Conservation (phyloP, 1,140 invertebrate genomes). For the Penaeus japonicus region DNA sequence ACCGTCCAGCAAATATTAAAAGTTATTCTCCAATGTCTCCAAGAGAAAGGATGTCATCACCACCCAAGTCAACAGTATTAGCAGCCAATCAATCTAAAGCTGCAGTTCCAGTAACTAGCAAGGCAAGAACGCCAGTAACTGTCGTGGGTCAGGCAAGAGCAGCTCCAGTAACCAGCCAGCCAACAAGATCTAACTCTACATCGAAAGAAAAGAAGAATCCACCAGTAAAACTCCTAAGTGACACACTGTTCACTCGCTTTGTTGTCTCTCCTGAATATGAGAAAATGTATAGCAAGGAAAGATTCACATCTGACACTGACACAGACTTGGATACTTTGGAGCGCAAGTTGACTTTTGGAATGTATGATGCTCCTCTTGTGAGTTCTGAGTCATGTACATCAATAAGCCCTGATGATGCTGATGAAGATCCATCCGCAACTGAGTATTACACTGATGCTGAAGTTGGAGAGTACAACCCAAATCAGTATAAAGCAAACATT, state of each 20-base stretch:
- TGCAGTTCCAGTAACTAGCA: not conserved
- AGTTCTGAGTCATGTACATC: constrained; percentile 58
- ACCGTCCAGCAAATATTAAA: not conserved
- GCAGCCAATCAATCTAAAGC: not conserved
- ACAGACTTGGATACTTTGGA: constrained; percentile 56
- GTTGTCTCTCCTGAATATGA: constrained; percentile 13
- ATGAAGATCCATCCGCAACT: constrained; percentile 47
- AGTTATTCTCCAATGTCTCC: constrained; percentile 40
- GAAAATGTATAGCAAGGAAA: not conserved
- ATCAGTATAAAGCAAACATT: constrained; percentile 31
- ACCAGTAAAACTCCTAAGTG: constrained; percentile 41
- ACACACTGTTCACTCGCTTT: constrained; percentile 54
- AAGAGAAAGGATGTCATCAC: constrained; percentile 36
- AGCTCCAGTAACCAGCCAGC: not conserved
- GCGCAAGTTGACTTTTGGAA: constrained; percentile 40
- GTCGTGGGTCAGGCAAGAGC: not conserved
- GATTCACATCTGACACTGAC: constrained; percentile 48
- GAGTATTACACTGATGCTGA: constrained; percentile 57
- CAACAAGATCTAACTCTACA: not conserved
- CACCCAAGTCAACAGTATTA: not conserved
- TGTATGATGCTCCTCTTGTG: constrained; percentile 55
- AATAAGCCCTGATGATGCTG: constrained; percentile 44
- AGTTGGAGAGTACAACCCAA: constrained; percentile 34
- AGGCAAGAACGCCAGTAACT: not conserved
- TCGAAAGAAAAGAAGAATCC: not conserved